Conservation (phyloP, 2,113 vertebrate genomes). For the Scartelaos histophorus region DNA sequence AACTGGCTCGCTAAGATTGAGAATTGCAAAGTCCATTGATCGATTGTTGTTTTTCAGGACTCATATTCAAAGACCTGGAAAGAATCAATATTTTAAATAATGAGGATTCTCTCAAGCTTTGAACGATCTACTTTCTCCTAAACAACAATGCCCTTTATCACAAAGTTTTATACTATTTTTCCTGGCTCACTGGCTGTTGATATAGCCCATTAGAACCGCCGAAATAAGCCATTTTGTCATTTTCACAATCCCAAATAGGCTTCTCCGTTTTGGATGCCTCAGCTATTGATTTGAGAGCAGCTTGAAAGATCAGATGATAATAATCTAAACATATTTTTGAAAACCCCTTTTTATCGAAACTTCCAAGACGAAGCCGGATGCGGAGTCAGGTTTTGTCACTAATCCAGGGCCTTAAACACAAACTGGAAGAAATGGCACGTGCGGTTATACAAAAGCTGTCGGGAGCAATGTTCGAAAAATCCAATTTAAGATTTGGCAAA, state of each 20-base stretch:
- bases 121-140: neutral
- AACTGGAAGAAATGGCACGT: neutral
- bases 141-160: neutral
- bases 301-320: conserved; percentile 9
- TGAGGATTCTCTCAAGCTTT: conserved; percentile 3
- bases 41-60: conserved; percentile 1
- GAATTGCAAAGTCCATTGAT: neutral
- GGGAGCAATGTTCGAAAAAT: neutral
- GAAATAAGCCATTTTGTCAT: conserved; percentile 12
- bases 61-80: conserved; percentile 6
- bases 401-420: neutral
- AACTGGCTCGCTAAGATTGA: neutral
- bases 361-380: neutral
- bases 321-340: conserved; percentile 12
- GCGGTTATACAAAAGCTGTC: neutral
- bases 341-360: neutral
- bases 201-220: neutral
- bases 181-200: neutral
- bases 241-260: conserved; percentile 12
- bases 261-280: conserved; percentile 1
- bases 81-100: conserved; percentile 10
- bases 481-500: conserved; percentile 6
- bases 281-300: neutral
- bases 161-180: conserved; percentile 2
- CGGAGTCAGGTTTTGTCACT: neutral